A percentile compares a stretch with the other conserved stretches of the same genome.
phyloP scores from a whole-genome alignment of 2,113 vertebrate genomes.

The Campylomormyrus numenius region DNA sequence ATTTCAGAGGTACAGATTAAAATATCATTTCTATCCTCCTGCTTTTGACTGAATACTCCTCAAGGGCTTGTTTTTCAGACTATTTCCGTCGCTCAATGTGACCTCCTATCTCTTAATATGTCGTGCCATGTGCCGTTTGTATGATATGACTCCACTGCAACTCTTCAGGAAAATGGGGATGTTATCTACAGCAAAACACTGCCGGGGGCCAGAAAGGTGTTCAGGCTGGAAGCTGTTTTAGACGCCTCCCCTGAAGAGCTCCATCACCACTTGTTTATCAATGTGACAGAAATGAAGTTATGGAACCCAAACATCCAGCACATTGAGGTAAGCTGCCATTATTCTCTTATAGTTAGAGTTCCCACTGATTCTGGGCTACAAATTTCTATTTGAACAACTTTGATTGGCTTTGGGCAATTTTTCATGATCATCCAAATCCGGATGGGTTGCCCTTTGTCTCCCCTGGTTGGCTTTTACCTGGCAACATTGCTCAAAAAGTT shows the following conservation, averaged over 20 bases:
- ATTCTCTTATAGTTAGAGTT: background rate
- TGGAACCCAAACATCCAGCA: constrained; percentile 66
- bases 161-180: constrained; percentile 50
- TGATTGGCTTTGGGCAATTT: background rate
- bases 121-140: background rate
- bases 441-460: background rate
- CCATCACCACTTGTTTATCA: constrained; percentile 57
- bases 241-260: constrained; percentile 50
- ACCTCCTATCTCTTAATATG: background rate
- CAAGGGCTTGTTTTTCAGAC: background rate
- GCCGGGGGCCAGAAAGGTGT: constrained; percentile 56
- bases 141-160: background rate
- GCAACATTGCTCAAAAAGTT: background rate
- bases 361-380: background rate
- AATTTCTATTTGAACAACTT: background rate
- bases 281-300: constrained; percentile 62
- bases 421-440: too few relatives aligned
- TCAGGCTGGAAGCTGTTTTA: constrained; percentile 61
- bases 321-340: constrained; percentile 52
- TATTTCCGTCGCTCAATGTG: background rate
- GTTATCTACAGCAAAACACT: constrained; percentile 58
- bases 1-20: constrained; percentile 45
- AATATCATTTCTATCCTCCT: background rate
- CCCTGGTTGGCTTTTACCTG: background rate
- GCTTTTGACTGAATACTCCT: background rate